Base-by-base conservation (phyloP, 2,888 invertebrate genomes). In the Macrophya annulata region DNA sequence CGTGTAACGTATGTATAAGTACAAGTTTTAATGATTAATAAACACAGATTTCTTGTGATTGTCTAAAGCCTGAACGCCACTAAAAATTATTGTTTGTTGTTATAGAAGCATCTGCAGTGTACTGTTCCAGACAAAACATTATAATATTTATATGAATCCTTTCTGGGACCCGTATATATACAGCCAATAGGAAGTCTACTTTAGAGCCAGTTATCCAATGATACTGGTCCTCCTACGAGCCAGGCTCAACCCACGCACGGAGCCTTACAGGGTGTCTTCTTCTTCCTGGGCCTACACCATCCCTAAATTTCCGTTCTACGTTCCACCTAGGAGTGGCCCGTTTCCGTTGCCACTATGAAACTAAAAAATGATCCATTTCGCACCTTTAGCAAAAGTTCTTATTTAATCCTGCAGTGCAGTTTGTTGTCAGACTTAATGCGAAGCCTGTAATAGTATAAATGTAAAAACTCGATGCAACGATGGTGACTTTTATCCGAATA, bases 81-180 rank as follows among this genome's bases (percentile, higher is more conserved):
- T 85, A 17, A 65, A 65, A 43, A 68, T 68, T 31, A 85, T 85
- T 79, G 68, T 85, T 85, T 85, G 62, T 85, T 85, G 74, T 10
- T 85, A 45, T 68, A 77, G 21, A 48, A 85, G 77, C 85, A 79
- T 85, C 62, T 79, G 79, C 77, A 40, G 55, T 25, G 17, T 15
- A 51, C 31, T 65, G n/a, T 21, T 25, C 68, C 77, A 43, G 85
- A 76, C 72, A 74, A 76, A 77, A 77, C 62, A 85, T 85, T 85
- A 77, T 85, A 85, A 85, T 85, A 85, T 85, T 85, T 85, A 85
- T 81, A 82, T 59, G 21, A 48, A 55, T 15, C 68, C 51, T 37
- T 59, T 72, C 77, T 68, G 79, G 77, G 21, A 21, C 31, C 55
- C 71, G 51, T 72, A 51, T 25, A n/a, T 21, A 62, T 71, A n/a